phyloP scores from a whole-genome alignment of 1,140 invertebrate genomes.

The Rhyzopertha dominica region DNA sequence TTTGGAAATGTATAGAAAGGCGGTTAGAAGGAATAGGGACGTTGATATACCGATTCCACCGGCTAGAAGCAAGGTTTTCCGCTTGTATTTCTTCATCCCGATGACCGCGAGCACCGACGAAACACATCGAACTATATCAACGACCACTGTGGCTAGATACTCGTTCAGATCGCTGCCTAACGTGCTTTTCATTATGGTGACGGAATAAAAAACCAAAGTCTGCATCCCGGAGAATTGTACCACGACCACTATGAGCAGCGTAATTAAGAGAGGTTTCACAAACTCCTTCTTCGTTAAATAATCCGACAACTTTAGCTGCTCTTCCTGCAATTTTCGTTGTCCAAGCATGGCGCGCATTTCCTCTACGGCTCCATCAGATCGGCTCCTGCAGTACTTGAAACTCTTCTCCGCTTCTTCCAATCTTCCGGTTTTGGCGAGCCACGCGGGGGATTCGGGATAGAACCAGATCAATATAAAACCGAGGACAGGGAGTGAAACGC shows the following conservation, averaged over 20 bases:
- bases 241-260: constrained; percentile 56
- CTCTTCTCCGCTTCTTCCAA: constrained; percentile 48
- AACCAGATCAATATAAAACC: constrained; percentile 48
- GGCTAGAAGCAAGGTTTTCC: constrained; percentile 53
- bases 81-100: constrained; percentile 53
- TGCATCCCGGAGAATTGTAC: constrained; percentile 62
- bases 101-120: constrained; percentile 55
- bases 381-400: constrained; percentile 50
- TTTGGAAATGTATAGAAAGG: no score
- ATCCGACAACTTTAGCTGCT: constrained; percentile 6
- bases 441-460: constrained; percentile 68
- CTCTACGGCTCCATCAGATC: constrained; percentile 45
- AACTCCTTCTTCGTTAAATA: constrained; percentile 44
- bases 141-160: constrained; percentile 57
- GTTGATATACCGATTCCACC: constrained; percentile 54
- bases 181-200: constrained; percentile 55
- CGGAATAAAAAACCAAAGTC: constrained; percentile 68
- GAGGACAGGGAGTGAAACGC: constrained; percentile 49
- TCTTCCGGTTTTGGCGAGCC: constrained; percentile 55
- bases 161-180: constrained; percentile 49
- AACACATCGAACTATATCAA: constrained; percentile 63
- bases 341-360: constrained; percentile 49
- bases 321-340: constrained; percentile 34
- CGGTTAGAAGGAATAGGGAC: constrained; percentile 50
- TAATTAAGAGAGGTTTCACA: constrained; percentile 55